These are phyloP conservation scores for Callinectes sapidus DNA, from an alignment of 2,888 invertebrate species.

Conservation along the genomic window DNA sequence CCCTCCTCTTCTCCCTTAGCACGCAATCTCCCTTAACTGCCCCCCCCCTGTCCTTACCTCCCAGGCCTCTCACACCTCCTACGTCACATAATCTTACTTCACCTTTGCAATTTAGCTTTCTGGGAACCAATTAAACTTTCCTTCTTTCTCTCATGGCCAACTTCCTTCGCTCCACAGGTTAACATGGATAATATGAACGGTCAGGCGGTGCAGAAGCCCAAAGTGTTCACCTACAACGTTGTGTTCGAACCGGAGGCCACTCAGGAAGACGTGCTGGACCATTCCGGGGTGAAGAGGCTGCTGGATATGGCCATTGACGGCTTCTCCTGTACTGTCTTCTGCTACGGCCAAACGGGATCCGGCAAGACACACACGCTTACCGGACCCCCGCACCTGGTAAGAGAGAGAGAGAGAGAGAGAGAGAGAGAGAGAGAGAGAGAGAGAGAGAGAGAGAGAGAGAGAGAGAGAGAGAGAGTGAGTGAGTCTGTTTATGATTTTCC, in stretches of 20 bases:
- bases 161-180: constrained; percentile 66
- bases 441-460: constrained; percentile 73
- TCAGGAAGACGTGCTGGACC: constrained; percentile 89
- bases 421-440: constrained; percentile 77
- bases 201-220: constrained; percentile 80
- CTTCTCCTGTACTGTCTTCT: constrained; percentile 94
- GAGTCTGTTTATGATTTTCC: neutral
- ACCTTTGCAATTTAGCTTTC: neutral
- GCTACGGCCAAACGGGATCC: constrained; percentile 97
- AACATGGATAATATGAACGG: constrained; percentile 77
- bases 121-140: neutral
- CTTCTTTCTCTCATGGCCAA: neutral
- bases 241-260: constrained; percentile 94
- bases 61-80: neutral
- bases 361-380: constrained; percentile 97
- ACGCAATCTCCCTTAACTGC: neutral
- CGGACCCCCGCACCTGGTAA: constrained; percentile 90
- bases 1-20: neutral
- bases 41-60: neutral
- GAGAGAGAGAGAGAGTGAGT: neutral
- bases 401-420: constrained; percentile 73
- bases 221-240: constrained; percentile 95
- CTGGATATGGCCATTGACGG: constrained; percentile 96
- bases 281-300: constrained; percentile 87
- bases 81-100: neutral